A percentile compares a stretch with the other conserved stretches of the same genome.
These are phyloP conservation scores for Rhogogaster chlorosoma DNA, from an alignment of 2,888 invertebrate genomes.

Conservation along the genomic window DNA sequence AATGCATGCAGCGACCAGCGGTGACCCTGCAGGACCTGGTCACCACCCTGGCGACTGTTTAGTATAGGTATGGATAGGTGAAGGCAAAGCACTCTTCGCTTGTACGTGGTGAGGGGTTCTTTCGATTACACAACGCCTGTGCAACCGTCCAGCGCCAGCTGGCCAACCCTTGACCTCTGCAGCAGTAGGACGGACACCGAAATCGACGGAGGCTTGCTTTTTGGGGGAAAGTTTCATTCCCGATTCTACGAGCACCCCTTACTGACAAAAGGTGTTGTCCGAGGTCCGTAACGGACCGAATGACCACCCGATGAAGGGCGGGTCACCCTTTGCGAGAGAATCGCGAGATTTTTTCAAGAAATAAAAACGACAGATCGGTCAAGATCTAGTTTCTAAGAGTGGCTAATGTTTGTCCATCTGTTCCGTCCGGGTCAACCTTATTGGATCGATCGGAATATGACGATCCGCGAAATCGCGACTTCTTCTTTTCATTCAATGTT, in stretches of 20 bases:
- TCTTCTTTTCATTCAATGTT: slow-evolving; percentile 45
- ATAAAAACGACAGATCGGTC: slow-evolving; percentile 10
- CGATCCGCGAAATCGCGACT: slow-evolving; percentile 18
- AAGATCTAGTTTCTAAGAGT: slow-evolving; percentile 23
- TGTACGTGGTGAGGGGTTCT: slow-evolving; percentile 3
- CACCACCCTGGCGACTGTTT: slow-evolving; percentile 15
- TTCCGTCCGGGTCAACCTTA: not conserved
- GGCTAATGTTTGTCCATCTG: not conserved
- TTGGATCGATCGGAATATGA: slow-evolving; percentile 20
- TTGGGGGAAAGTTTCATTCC: slow-evolving; percentile 31
- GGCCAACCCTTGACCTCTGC: slow-evolving; percentile 76
- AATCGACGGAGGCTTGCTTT: slow-evolving; percentile 3
- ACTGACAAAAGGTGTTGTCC: slow-evolving; percentile 50
- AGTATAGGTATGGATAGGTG: not conserved
- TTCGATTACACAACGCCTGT: slow-evolving; percentile 31
- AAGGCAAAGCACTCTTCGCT: not conserved
- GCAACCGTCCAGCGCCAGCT: slow-evolving; percentile 76
- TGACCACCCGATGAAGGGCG: slow-evolving; percentile 26
- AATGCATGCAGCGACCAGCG: slow-evolving; percentile 20
- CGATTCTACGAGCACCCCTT: slow-evolving; percentile 38
- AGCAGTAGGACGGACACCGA: slow-evolving; percentile 47
- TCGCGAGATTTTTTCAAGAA: not conserved
- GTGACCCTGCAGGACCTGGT: slow-evolving; percentile 38
- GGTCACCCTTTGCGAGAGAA: not conserved
- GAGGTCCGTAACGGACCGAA: slow-evolving; percentile 47